Evolutionary conservation across 2,797 vertebrate genomes (phyloP).

Genomic region (Fistularia commersonii): DNA sequence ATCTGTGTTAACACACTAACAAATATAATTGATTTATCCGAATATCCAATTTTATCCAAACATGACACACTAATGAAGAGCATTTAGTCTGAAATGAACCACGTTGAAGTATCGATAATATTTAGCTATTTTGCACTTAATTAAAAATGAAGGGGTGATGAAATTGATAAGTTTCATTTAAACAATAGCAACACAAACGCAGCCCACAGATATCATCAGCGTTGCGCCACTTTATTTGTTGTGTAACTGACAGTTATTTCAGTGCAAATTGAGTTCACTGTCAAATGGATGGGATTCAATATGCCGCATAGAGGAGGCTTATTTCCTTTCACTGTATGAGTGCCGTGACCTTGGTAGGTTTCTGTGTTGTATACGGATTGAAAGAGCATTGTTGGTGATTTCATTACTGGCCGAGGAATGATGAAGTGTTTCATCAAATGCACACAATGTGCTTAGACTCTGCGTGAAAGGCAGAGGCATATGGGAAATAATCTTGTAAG

Average conservation of each 20-base stretch:
- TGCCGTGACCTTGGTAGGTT: conserved; percentile 46
- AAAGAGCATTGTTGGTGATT: conserved; percentile 22
- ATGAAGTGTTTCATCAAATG: conserved; percentile 38
- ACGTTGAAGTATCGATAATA: no score
- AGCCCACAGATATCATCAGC: conserved; percentile 28
- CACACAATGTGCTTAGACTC: conserved; percentile 1
- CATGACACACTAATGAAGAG: no score
- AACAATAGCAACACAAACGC: conserved; percentile 11
- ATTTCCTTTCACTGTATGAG: conserved; percentile 43
- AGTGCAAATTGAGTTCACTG: conserved; percentile 42
- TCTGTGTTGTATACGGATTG: conserved; percentile 25
- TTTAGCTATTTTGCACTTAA: no score
- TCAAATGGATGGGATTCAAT: conserved; percentile 40
- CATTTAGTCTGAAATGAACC: no score
- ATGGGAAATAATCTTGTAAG: conserved; percentile 12
- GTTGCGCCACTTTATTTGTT: conserved; percentile 37
- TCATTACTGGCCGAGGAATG: conserved; percentile 25
- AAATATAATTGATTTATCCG: no score
- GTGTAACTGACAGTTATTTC: conserved; percentile 43
- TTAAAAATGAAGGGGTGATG: no score
- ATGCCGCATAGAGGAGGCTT: conserved; percentile 25
- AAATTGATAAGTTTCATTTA: conserved; percentile 10
- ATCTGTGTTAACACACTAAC: no score
- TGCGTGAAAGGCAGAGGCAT: conserved; percentile 2
- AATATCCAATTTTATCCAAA: no score